Conservation (phyloP, 2,113 vertebrate genomes). For the Ctenodactylus gundi region DNA sequence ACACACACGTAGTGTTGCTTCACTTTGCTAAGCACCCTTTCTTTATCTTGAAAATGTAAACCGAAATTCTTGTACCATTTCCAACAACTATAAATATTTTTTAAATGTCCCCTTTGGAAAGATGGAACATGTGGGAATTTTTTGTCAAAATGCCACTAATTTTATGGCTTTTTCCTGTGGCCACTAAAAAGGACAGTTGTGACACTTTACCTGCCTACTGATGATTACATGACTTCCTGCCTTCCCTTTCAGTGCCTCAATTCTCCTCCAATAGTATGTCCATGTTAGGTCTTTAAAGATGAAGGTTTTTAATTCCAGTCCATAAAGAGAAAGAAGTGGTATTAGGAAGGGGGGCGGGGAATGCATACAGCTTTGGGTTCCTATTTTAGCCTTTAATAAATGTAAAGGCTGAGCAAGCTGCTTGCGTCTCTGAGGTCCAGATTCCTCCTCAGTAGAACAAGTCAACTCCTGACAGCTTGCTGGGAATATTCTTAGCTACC, state of each 20-base stretch:
- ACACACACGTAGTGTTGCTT: background rate
- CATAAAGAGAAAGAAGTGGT: background rate
- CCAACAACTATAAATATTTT: background rate
- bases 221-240: background rate
- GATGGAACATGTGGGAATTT: background rate
- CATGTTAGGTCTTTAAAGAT: background rate
- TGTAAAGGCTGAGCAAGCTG: background rate
- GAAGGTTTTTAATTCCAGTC: background rate
- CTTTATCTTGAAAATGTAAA: background rate
- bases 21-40: background rate
- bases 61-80: background rate
- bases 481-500: background rate
- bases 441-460: background rate
- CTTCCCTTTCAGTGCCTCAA: background rate
- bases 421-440: background rate
- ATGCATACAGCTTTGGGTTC: background rate
- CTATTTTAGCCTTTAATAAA: background rate
- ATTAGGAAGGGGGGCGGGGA: background rate
- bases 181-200: background rate
- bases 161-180: background rate
- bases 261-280: background rate
- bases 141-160: no score
- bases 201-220: background rate
- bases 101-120: background rate
- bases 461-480: background rate